Conservation (phyloP, 2,113 vertebrate species). For the Antechinus flavipes region DNA sequence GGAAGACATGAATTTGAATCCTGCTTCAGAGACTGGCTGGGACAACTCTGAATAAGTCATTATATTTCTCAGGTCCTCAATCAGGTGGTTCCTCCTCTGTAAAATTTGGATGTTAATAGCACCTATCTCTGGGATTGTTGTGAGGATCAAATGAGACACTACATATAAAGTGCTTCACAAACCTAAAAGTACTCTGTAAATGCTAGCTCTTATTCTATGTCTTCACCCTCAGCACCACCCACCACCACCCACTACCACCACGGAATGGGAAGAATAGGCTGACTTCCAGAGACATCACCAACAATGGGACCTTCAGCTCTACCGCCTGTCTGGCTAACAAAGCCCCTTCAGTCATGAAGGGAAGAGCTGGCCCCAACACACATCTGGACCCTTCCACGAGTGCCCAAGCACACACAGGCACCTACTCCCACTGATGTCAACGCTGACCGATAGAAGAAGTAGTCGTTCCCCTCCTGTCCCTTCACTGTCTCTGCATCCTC, state of each 20-base stretch:
- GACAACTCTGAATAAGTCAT: not conserved
- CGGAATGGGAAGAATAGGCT: not conserved
- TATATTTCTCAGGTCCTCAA: not conserved
- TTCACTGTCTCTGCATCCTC: not conserved
- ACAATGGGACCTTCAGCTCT: not conserved
- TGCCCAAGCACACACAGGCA: not conserved
- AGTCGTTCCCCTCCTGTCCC: not conserved
- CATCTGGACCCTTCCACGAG: not conserved
- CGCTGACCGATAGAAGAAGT: not conserved
- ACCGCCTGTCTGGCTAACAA: not conserved
- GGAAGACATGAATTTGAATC: not conserved
- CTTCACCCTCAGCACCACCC: not conserved
- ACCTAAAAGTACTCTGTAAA: not conserved
- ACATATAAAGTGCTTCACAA: not conserved
- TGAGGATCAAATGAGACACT: not conserved
- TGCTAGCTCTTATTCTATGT: not conserved
- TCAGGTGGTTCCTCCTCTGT: not conserved
- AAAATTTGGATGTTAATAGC: not conserved
- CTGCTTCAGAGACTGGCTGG: not conserved
- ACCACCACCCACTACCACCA: not conserved
- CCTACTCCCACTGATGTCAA: not conserved
- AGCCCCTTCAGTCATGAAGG: not conserved
- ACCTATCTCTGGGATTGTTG: not conserved
- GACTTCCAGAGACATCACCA: not conserved
- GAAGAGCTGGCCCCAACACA: not conserved